Conservation (phyloP, 2,113 vertebrate species). For the Lepus europaeus region DNA sequence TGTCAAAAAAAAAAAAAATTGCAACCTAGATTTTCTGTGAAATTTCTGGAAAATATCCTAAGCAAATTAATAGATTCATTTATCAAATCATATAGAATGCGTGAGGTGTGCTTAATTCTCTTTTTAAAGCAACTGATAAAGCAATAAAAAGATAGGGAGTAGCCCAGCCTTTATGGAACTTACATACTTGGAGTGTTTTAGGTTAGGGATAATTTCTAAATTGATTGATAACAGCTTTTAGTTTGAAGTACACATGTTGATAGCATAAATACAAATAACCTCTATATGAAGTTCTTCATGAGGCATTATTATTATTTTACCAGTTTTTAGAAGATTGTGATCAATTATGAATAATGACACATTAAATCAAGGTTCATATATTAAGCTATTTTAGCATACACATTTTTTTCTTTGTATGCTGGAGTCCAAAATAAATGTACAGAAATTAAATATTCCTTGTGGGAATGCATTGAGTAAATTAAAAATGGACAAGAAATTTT, state of each 20-base stretch:
- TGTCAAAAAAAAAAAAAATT: too few species aligned
- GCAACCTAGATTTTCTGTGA: not conserved
- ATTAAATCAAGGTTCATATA: constrained; percentile 28
- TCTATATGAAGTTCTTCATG: not conserved
- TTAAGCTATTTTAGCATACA: constrained; percentile 35
- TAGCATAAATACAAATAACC: not conserved
- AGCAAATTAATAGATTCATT: not conserved
- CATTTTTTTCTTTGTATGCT: not conserved
- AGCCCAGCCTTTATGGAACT: not conserved
- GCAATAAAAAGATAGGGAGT: not conserved
- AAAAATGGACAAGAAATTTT: not conserved
- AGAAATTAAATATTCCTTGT: constrained; percentile 28
- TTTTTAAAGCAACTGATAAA: not conserved
- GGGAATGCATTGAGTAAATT: not conserved
- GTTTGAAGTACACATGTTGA: not conserved
- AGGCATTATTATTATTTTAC: constrained; percentile 37
- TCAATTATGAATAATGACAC: constrained; percentile 27
- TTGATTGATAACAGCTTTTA: not conserved
- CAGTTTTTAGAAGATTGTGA: constrained; percentile 1
- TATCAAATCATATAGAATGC: not conserved
- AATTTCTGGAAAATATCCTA: not conserved
- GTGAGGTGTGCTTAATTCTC: not conserved
- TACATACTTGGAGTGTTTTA: not conserved
- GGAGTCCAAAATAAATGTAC: constrained; percentile 46
- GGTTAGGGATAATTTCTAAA: constrained; percentile 8